A percentile compares a stretch with the other conserved stretches of the same genome.
Conservation (phyloP, 2,888 invertebrate genomes). For the Salpingus planirostris region DNA sequence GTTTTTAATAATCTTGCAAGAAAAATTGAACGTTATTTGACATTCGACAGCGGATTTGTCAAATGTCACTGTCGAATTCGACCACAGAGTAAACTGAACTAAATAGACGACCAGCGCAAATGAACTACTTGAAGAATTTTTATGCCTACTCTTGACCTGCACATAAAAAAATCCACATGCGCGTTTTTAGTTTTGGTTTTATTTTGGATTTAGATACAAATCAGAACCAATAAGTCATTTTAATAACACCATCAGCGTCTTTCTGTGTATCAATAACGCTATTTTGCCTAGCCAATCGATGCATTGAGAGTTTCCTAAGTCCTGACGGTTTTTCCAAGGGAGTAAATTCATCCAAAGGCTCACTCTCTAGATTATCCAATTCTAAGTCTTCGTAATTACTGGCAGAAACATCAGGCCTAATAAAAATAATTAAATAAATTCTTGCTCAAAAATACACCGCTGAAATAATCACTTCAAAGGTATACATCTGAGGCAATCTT, state of each 20-base stretch:
- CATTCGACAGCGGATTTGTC: too few species aligned
- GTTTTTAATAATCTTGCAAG: too few species aligned
- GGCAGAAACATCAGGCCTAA: too few species aligned
- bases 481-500: constrained; percentile 65
- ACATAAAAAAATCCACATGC: too few species aligned
- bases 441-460: neutral
- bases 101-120: too few species aligned
- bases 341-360: constrained; percentile 42
- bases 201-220: too few species aligned
- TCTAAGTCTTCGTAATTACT: constrained; percentile 71
- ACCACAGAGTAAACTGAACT: too few species aligned
- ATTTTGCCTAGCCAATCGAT: constrained; percentile 64
- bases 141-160: too few species aligned
- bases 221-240: constrained; percentile 83
- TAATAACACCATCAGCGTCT: constrained; percentile 69
- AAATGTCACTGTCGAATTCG: too few species aligned
- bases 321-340: constrained; percentile 33
- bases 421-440: neutral
- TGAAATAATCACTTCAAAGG: constrained; percentile 50
- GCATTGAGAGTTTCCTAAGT: constrained; percentile 49
- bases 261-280: constrained; percentile 77
- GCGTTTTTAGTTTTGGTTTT: too few species aligned
- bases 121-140: too few species aligned
- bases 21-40: too few species aligned
- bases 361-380: constrained; percentile 44